Conservation (phyloP, 2,113 vertebrate genomes). For the Etheostoma spectabile region DNA sequence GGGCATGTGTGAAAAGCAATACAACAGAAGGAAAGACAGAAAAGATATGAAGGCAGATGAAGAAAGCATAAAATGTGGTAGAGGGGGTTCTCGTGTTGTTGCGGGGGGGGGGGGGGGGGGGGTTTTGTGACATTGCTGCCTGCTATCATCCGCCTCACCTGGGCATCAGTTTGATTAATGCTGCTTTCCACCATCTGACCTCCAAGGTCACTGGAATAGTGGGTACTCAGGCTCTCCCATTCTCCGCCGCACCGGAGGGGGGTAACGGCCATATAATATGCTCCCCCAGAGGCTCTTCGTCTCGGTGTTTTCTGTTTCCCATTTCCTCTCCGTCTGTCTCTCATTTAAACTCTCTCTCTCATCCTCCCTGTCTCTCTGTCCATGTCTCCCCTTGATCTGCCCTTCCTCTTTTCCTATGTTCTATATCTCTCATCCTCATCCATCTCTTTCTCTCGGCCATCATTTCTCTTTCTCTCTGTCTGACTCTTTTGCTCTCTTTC, state of each 20-base stretch:
- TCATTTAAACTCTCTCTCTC: conserved; percentile 50
- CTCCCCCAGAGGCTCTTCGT: conserved; percentile 66
- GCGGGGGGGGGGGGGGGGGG: neutral
- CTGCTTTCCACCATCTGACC: conserved; percentile 80
- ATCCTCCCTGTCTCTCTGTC: conserved; percentile 25
- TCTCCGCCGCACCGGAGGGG: conserved; percentile 57
- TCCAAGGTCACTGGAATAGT: conserved; percentile 82
- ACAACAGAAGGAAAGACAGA: conserved; percentile 1
- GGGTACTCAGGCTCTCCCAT: conserved; percentile 72
- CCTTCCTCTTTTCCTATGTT: conserved; percentile 45
- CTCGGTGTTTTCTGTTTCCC: conserved; percentile 27
- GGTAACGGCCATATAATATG: conserved; percentile 74
- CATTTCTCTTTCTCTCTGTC: conserved; percentile 44
- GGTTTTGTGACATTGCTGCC: conserved; percentile 71
- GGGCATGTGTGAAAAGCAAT: conserved; percentile 25
- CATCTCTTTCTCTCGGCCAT: conserved; percentile 44
- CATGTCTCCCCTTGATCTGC: conserved; percentile 62
- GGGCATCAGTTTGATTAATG: conserved; percentile 80
- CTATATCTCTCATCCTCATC: conserved; percentile 45
- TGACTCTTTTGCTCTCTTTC: conserved; percentile 51
- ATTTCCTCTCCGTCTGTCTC: conserved; percentile 43
- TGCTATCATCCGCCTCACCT: conserved; percentile 76
- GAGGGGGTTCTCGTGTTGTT: conserved; percentile 18
- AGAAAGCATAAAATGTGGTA: conserved; percentile 45
- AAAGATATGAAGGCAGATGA: conserved; percentile 20